Percentiles rank a stretch among this genome's conserved stretches.
These are phyloP conservation scores for Polyergus mexicanus DNA, from an alignment of 1,140 invertebrate species.

Conservation along the genomic window DNA sequence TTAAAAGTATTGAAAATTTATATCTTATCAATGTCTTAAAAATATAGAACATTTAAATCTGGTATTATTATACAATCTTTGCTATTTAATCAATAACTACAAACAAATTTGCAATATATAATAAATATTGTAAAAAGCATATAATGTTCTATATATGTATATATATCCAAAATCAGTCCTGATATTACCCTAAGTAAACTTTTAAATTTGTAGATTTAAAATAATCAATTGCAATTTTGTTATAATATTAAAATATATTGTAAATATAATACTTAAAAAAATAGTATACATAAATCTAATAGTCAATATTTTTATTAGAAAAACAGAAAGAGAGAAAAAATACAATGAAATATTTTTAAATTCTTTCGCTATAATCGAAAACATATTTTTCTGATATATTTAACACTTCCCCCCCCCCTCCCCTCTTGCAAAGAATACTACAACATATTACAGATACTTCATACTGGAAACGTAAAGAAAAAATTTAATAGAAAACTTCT, in stretches of 20 bases:
- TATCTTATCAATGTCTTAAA: too few relatives aligned
- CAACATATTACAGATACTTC: neutral
- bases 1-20: too few relatives aligned
- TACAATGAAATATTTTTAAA: neutral
- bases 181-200: too few relatives aligned
- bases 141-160: too few relatives aligned
- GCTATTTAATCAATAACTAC: too few relatives aligned
- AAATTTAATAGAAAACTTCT: slow-evolving; percentile 33
- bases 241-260: neutral
- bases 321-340: slow-evolving; percentile 2
- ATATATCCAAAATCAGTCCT: too few relatives aligned
- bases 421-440: neutral
- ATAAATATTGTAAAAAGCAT: too few relatives aligned
- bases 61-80: too few relatives aligned
- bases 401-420: neutral
- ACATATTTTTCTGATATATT: neutral
- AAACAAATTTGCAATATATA: too few relatives aligned
- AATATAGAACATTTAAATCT: too few relatives aligned
- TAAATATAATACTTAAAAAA: neutral
- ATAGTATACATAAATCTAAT: neutral
- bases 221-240: too few relatives aligned
- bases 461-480: slow-evolving; percentile 22
- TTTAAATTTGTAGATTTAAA: too few relatives aligned
- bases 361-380: neutral
- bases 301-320: neutral